These are phyloP conservation scores for Piprites chloris DNA, from an alignment of 2,113 vertebrate genomes.

Conservation along the genomic window DNA sequence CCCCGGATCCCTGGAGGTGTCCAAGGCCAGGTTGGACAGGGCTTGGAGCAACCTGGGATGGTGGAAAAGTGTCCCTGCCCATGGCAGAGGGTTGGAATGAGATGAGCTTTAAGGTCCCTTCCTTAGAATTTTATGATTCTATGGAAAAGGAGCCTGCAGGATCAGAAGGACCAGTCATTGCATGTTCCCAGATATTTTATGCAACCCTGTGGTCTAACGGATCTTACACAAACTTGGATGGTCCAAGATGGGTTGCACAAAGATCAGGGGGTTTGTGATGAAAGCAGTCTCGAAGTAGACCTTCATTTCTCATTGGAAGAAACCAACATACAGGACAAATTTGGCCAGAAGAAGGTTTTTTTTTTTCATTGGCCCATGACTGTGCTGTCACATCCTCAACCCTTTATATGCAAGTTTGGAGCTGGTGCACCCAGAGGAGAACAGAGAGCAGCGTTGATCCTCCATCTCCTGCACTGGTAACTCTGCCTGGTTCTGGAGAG, in stretches of 20 bases:
- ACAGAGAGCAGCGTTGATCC: neutral
- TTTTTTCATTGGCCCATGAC: neutral
- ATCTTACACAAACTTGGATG: neutral
- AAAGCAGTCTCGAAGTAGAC: neutral
- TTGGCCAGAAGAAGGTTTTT: neutral
- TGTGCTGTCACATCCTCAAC: neutral
- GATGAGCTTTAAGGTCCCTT: neutral
- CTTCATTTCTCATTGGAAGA: neutral
- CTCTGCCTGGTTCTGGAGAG: neutral
- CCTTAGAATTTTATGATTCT: neutral
- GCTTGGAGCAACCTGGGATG: neutral
- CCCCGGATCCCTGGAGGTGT: neutral
- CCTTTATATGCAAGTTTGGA: neutral
- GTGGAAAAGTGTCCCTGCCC: neutral
- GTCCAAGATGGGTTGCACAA: neutral
- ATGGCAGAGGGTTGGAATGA: neutral
- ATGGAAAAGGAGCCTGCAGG: neutral
- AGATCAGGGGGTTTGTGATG: neutral
- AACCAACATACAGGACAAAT: neutral
- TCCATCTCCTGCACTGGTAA: neutral
- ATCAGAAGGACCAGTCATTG: neutral
- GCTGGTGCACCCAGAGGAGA: neutral
- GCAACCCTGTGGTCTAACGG: conserved; percentile 13
- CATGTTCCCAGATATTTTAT: neutral
- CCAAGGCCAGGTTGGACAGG: neutral